Evolutionary conservation across 2,797 vertebrate species (phyloP).

Genomic region (Acomys russatus): DNA sequence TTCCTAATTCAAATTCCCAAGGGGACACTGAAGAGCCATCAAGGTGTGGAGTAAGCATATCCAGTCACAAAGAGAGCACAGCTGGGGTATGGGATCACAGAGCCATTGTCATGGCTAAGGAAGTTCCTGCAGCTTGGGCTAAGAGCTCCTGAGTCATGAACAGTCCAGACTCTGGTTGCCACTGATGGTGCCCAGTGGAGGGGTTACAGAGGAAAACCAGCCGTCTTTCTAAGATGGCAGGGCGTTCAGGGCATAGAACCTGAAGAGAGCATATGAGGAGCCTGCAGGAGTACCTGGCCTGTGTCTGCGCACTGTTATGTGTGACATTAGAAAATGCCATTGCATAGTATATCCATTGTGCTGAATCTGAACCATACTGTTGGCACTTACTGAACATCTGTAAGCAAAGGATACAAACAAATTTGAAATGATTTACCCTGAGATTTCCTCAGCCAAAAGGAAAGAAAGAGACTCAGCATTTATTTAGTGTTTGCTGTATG

Average conservation of each 20-base stretch:
- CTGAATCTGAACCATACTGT: no score
- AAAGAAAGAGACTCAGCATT: neutral
- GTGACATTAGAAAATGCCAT: accelerated
- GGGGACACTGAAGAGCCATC: no score
- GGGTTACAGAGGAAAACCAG: neutral
- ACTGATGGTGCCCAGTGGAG: accelerated
- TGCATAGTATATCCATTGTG: accelerated
- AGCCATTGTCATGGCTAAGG: accelerated
- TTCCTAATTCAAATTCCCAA: neutral
- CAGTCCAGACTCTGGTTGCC: neutral
- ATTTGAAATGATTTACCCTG: neutral
- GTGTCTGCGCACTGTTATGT: neutral
- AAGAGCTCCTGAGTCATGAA: accelerated
- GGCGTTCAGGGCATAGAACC: accelerated
- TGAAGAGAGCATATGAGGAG: neutral
- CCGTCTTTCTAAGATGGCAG: neutral
- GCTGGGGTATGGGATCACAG: accelerated
- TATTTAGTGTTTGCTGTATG: neutral
- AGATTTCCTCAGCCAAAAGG: neutral
- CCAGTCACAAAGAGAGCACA: neutral
- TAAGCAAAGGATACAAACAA: neutral
- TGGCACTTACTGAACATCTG: neutral
- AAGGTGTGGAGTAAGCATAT: accelerated
- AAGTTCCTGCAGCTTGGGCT: neutral
- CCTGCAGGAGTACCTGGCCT: accelerated